Base-by-base conservation (phyloP, 2,797 vertebrate species). In the Tachyglossus aculeatus region DNA sequence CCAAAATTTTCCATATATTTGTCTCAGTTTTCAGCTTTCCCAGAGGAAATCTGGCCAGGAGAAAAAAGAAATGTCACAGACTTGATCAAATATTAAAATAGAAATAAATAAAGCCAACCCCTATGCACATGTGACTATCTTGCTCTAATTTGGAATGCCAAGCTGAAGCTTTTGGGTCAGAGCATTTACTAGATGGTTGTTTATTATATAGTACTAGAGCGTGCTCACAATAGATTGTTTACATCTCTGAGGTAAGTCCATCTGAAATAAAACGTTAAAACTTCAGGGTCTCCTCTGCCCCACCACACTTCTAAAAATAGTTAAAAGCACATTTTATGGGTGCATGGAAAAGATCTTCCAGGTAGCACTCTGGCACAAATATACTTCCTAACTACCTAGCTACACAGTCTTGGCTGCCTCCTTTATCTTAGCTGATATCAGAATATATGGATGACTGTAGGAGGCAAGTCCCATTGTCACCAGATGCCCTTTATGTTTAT, bases 81-180 rank as follows among this genome's bases (percentile, higher is more conserved):
- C 34, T 5, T 51, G 63, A 22, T 29, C 31, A 53, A 36, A 62
- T 61, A 62, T 50, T 78, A 19, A 69, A 57, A 18, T 15, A 38
- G 16, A 70, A 12, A 39, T 31, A 24, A 50, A 37, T 69, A 56
- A 10, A 33, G 41, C 9, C 19, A 52, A 40, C 58, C 51, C 10
- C 32, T 15, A 3, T 32, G 5, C 36, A 18, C n/a, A 48, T 18
- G 19, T 2, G 3, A 27, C 31, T 48, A 31, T 48, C 31, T 31
- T 18, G 45, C 25, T 18, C 45, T 48, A 15, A 15, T 31, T 11
- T 18, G 45, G 31, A 29, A 13, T 48, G 9, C 15, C 15, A 29
- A 51, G 6, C 33, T 58, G 11, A 58, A 78, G 58, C 10, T 41
- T 48, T 40, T 32, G 54, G n/a, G 50, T 41, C 7, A 54, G 40